Conservation (phyloP, 2,888 invertebrate species). For the Trimorus sp. region DNA sequence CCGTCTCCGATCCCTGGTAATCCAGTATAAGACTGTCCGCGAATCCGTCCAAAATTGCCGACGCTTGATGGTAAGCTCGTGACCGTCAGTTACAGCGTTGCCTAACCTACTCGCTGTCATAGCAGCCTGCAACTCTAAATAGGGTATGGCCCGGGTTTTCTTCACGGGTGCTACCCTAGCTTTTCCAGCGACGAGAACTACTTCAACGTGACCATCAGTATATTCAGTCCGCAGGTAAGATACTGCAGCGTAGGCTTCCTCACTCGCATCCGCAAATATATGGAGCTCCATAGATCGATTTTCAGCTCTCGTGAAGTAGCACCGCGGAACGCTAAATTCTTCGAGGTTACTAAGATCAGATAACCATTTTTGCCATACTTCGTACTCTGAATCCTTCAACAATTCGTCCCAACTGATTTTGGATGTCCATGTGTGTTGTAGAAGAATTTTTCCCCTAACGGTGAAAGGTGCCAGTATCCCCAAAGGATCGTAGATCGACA, state of each 20-base stretch:
- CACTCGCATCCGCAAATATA: slow-evolving; percentile 18
- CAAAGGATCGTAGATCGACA: slow-evolving; percentile 1
- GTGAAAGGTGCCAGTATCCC: not conserved
- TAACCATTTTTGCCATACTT: not conserved
- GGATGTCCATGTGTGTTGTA: not conserved
- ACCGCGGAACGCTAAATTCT: not conserved
- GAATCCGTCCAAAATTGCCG: slow-evolving; percentile 2
- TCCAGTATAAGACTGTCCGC: not conserved
- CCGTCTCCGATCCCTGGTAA: not conserved
- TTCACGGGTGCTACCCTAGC: slow-evolving; percentile 16
- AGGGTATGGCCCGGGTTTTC: slow-evolving; percentile 3
- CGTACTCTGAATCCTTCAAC: not conserved
- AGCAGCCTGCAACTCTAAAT: slow-evolving; percentile 29
- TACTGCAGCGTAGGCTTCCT: slow-evolving; percentile 13
- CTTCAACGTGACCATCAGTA: not conserved
- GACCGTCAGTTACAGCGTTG: not conserved
- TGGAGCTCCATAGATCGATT: slow-evolving; percentile 11
- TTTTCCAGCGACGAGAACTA: slow-evolving; percentile 8
- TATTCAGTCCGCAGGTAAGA: slow-evolving; percentile 17
- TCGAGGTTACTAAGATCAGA: not conserved
- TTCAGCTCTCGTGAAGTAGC: not conserved
- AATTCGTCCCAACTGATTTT: not conserved
- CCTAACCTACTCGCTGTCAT: not conserved
- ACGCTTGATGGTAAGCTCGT: not conserved
- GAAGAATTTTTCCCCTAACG: not conserved